Base-by-base conservation (phyloP, 1,140 invertebrate genomes). In the Pogonomyrmex californicus region DNA sequence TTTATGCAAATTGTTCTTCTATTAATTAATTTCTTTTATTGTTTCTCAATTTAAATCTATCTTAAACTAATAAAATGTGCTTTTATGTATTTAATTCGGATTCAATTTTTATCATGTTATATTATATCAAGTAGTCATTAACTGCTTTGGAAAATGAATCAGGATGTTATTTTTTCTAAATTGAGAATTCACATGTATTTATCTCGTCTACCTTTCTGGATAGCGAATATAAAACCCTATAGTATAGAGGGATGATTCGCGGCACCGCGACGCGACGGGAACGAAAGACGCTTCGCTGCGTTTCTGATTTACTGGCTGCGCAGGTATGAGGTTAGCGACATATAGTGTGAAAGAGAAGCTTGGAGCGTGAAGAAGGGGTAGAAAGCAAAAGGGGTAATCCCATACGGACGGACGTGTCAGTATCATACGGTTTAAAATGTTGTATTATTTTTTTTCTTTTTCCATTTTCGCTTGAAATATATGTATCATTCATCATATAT, bases 231-330 rank as follows among this genome's bases (percentile, higher is more conserved):
- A 71, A 44, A 82, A 82, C 17, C 51, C 51, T 71, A 47, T 75
- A 41, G 68, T 83, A 75, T 60, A 73, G 79, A 75, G 68, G 86
- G 85, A 86, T 88, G 85, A 92, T 91, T 88, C 87, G 71, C 85
- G 85, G 85, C 47, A 82, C 56, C 68, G 41, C 79, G 68, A 68
- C 62, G 78, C 78, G 65, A 60, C 51, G 79, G 79, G 85, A 82
- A 87, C 75, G 89, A 91, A 81, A 88, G 91, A 93, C 90, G 92
- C 92, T 93, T 90, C 88, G 92, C 91, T 93, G 93, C 91, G 79
- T 90, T 92, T 92, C 90, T 93, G 93, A 93, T 93, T 93, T 93
- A 93, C 83, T 88, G 85, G 86, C 91, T 86, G 79, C 86, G 66
- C 73, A 85, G 90, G 82, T 88, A 87, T 81, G 85, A 81, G 83